These are phyloP conservation scores for Apomyelois bistriatella DNA, from an alignment of 2,888 invertebrate species.

Conservation along the genomic window DNA sequence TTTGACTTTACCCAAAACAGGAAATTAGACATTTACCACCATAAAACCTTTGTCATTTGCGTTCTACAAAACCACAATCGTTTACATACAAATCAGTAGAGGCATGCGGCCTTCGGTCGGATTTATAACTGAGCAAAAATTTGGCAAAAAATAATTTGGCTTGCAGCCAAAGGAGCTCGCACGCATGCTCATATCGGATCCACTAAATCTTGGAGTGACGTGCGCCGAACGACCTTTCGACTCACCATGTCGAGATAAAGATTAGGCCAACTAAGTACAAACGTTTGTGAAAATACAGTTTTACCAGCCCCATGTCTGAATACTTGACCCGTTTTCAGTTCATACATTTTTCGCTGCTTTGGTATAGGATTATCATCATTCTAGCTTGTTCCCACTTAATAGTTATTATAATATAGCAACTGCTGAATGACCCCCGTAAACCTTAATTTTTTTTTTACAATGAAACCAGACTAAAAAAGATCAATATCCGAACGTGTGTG, in stretches of 20 bases:
- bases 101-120: slow-evolving; percentile 35
- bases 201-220: slow-evolving; percentile 46
- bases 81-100: slow-evolving; percentile 13
- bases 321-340: no score
- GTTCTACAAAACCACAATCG: slow-evolving; percentile 1
- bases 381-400: no score
- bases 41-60: background rate
- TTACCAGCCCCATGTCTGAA: background rate
- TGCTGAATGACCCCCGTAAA: no score
- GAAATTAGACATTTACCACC: background rate
- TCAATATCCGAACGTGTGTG: no score
- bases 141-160: slow-evolving; percentile 63
- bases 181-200: slow-evolving; percentile 40
- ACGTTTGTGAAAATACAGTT: background rate
- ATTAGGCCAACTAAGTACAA: background rate
- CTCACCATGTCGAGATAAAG: slow-evolving; percentile 34
- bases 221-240: slow-evolving; percentile 35
- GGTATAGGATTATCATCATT: no score
- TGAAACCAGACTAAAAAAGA: no score
- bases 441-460: no score
- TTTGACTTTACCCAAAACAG: background rate
- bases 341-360: no score
- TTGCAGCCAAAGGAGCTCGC: slow-evolving; percentile 36
- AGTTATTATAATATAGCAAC: no score
- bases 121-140: slow-evolving; percentile 53